Conservation (phyloP, 2,113 vertebrate species). For the Himantopus leucocephalus region DNA sequence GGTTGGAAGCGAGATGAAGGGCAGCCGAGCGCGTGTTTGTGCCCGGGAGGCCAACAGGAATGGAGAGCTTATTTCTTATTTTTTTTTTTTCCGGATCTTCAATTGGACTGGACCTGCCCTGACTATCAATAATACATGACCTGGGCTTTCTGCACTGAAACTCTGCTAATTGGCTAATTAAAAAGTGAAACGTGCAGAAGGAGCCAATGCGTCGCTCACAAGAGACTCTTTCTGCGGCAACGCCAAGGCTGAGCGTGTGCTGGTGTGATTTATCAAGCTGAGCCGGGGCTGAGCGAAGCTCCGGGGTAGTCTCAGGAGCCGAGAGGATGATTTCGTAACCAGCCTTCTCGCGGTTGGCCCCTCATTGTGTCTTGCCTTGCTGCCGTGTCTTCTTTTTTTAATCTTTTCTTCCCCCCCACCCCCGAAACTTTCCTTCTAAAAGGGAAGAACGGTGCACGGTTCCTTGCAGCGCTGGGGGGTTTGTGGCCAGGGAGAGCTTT, state of each 20-base stretch:
- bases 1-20: background rate
- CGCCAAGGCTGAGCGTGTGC: constrained; percentile 67
- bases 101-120: constrained; percentile 69
- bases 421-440: background rate
- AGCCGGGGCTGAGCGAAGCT: constrained; percentile 33
- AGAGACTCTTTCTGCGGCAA: constrained; percentile 74
- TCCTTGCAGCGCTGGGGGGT: background rate
- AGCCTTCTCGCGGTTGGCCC: background rate
- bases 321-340: background rate
- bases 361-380: background rate
- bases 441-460: background rate
- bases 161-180: constrained; percentile 97
- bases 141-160: constrained; percentile 79
- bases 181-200: constrained; percentile 86
- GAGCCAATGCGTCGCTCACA: constrained; percentile 72
- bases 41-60: constrained; percentile 47
- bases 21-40: background rate
- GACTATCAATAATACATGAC: constrained; percentile 93
- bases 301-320: background rate
- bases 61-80: constrained; percentile 51
- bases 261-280: constrained; percentile 39
- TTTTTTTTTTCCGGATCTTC: constrained; percentile 61
- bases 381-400: background rate
- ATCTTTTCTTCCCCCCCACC: rapidly evolving
- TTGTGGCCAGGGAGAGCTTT: background rate